Percentiles rank a stretch among this genome's conserved stretches.
phyloP scores from a whole-genome alignment of 1,140 invertebrate species.

The Nixonia krombeini region DNA sequence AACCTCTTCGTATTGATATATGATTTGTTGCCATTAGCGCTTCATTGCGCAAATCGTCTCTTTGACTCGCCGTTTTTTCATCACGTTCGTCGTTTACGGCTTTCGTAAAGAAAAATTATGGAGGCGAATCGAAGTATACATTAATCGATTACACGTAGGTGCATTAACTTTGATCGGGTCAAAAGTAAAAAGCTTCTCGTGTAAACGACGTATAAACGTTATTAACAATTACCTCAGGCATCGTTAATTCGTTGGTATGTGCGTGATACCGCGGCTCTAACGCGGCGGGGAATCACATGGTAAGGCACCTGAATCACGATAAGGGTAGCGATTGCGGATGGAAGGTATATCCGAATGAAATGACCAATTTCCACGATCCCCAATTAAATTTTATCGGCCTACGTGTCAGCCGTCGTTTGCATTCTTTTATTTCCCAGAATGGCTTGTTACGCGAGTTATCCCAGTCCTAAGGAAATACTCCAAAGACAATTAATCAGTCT shows the following conservation, averaged over 20 bases:
- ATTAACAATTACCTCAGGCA: not conserved
- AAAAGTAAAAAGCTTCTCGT: too few relatives aligned
- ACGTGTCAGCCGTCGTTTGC: conserved; percentile 32
- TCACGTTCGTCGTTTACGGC: too few relatives aligned
- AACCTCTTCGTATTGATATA: too few relatives aligned
- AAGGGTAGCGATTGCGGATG: conserved; percentile 33
- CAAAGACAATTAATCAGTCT: conserved; percentile 15
- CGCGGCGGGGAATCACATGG: conserved; percentile 22
- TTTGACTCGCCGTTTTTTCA: too few relatives aligned
- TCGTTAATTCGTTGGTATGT: conserved; percentile 14
- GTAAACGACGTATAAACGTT: not conserved
- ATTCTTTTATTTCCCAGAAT: conserved; percentile 37
- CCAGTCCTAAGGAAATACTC: conserved; percentile 9
- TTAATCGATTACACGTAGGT: too few relatives aligned
- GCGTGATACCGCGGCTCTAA: conserved; percentile 10
- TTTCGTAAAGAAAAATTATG: too few relatives aligned
- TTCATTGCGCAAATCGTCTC: too few relatives aligned
- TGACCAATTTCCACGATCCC: conserved; percentile 33
- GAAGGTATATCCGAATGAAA: conserved; percentile 36
- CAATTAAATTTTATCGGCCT: conserved; percentile 46
- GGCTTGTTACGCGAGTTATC: conserved; percentile 20
- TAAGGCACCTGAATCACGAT: conserved; percentile 18
- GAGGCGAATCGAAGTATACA: too few relatives aligned
- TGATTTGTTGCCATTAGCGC: too few relatives aligned
- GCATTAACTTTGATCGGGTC: too few relatives aligned